Conservation (phyloP, 2,888 invertebrate species). For the Tolmerus cingulatus region DNA sequence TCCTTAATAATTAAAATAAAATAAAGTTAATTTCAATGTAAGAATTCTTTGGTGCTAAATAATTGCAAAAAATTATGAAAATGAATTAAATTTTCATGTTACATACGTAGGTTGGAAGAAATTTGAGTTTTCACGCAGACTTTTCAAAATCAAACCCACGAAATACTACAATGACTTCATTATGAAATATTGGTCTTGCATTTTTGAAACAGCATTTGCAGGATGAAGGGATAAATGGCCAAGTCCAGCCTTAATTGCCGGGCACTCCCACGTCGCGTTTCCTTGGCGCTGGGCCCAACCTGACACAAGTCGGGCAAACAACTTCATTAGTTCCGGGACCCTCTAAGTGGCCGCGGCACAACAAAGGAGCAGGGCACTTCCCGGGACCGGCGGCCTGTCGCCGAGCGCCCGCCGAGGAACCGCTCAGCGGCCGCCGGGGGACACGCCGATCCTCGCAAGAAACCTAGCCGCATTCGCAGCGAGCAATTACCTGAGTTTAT, state of each 20-base stretch:
- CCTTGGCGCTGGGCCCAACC: neutral
- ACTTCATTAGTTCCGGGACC: conserved; percentile 35
- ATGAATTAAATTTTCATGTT: too few relatives aligned
- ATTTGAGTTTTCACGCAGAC: too few relatives aligned
- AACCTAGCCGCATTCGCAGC: neutral
- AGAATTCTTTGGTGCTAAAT: too few relatives aligned
- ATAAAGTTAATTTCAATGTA: too few relatives aligned
- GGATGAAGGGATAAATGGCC: neutral
- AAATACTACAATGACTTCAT: neutral
- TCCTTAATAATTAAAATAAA: too few relatives aligned
- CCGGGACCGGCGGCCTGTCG: neutral
- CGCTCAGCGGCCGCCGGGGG: conserved; percentile 27
- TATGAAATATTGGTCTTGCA: neutral
- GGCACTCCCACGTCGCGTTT: neutral
- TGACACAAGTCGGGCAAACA: conserved; percentile 14
- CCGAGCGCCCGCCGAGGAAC: neutral
- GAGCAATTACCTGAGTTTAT: conserved; percentile 43
- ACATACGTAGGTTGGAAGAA: too few relatives aligned
- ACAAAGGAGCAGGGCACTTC: neutral
- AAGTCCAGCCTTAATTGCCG: neutral
- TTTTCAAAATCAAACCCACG: too few relatives aligned
- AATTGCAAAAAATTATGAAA: too few relatives aligned
- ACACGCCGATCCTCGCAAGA: neutral
- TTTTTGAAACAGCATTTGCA: neutral
- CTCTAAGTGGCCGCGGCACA: neutral